Conservation (phyloP, 2,797 vertebrate genomes). For the Sardinella longiceps region DNA sequence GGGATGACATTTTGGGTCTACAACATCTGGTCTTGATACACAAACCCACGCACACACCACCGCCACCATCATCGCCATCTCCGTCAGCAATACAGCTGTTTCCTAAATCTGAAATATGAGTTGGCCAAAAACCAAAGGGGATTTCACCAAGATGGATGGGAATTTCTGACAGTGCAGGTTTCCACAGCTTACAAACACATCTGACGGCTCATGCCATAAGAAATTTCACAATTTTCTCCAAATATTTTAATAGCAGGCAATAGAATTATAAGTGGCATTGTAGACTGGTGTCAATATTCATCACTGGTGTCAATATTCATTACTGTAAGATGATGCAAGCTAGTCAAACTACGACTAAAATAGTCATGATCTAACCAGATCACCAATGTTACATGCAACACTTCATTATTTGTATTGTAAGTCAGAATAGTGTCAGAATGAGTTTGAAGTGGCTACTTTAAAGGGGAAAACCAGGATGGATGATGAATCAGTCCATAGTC, state of each 20-base stretch:
- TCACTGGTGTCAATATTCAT: too few species aligned
- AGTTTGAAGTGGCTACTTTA: too few species aligned
- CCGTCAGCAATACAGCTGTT: conserved; percentile 15
- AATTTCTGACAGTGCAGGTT: background rate
- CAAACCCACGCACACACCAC: background rate
- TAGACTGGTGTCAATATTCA: too few species aligned
- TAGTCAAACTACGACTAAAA: too few species aligned
- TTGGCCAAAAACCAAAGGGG: background rate
- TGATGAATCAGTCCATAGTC: too few species aligned
- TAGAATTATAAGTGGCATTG: too few species aligned
- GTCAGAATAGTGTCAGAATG: too few species aligned
- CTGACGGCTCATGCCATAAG: background rate
- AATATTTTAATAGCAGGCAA: background rate
- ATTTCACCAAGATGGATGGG: conserved; percentile 1
- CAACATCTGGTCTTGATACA: background rate
- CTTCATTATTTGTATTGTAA: too few species aligned
- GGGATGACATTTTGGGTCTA: background rate
- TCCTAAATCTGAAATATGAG: conserved; percentile 20
- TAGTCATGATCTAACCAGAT: too few species aligned
- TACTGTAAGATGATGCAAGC: too few species aligned
- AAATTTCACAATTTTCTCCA: background rate
- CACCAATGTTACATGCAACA: too few species aligned
- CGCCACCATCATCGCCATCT: background rate
- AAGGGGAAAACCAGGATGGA: too few species aligned
- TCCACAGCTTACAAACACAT: background rate